Evolutionary conservation across 2,888 invertebrate genomes (phyloP).

Genomic region (Proisotoma minuta): DNA sequence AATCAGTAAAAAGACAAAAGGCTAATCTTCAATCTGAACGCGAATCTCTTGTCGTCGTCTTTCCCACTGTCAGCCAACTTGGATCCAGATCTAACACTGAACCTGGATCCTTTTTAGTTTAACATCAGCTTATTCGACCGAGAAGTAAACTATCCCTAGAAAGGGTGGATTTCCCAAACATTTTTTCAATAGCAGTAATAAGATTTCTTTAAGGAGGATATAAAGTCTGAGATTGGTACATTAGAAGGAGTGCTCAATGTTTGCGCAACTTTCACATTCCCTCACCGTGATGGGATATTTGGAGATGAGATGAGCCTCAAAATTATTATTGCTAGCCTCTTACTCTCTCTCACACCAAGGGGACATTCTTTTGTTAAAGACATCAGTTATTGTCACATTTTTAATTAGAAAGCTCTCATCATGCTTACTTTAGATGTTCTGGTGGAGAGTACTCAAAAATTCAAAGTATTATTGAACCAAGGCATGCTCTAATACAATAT

Average conservation of each 20-base stretch:
- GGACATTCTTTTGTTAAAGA: no score
- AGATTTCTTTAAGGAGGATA: background rate
- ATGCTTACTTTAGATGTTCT: no score
- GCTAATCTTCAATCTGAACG: conserved; percentile 17
- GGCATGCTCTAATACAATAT: no score
- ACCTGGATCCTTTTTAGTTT: background rate
- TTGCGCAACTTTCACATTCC: background rate
- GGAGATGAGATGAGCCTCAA: background rate
- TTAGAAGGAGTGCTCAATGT: background rate
- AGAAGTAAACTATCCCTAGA: conserved; percentile 1
- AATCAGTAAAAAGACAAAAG: conserved; percentile 18
- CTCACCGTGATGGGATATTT: background rate
- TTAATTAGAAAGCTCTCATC: no score
- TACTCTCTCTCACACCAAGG: no score
- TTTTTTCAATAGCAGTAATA: background rate
- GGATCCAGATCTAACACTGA: background rate
- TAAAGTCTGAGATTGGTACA: background rate
- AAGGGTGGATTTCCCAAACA: conserved; percentile 1
- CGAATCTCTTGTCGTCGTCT: conserved; percentile 11
- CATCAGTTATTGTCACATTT: no score
- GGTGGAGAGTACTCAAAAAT: no score
- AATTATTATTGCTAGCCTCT: conserved; percentile 6
- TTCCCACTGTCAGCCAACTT: background rate
- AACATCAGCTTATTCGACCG: background rate
- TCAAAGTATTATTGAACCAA: no score